These are phyloP conservation scores for Mionectes macconnelli DNA, from an alignment of 2,113 vertebrate species.

Conservation along the genomic window DNA sequence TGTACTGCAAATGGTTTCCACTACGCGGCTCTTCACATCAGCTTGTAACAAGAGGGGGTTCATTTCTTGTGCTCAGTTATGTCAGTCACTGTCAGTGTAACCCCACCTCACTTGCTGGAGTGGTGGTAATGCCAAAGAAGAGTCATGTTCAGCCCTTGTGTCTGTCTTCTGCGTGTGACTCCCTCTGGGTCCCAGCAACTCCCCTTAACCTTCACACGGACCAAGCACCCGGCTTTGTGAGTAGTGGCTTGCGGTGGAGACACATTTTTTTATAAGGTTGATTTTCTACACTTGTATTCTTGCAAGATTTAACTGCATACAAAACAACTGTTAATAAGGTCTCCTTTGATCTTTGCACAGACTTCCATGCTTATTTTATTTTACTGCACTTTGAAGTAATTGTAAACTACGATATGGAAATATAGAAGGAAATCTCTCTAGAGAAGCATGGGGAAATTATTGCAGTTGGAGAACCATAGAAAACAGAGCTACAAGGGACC, in stretches of 20 bases:
- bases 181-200: neutral
- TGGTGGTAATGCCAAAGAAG: neutral
- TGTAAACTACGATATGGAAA: slow-evolving; percentile 8
- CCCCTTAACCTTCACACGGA: neutral
- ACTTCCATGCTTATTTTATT: neutral
- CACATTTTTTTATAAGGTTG: neutral
- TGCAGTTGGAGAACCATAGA: neutral
- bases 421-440: neutral
- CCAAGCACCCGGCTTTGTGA: neutral
- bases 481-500: neutral
- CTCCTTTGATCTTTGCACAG: slow-evolving; percentile 6
- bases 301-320: neutral
- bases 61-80: neutral
- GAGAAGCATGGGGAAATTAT: slow-evolving; percentile 3
- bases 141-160: rapidly evolving
- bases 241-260: neutral
- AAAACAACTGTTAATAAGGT: neutral
- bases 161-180: neutral
- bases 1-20: neutral
- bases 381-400: slow-evolving; percentile 29
- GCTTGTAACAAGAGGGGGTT: neutral
- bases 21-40: neutral
- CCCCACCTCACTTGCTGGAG: neutral
- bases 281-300: slow-evolving; percentile 4
- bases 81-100: neutral